Evolutionary conservation across 1,140 invertebrate genomes (phyloP), one percentile per base, ranked within the genome.

Genomic region (Heliconius melpomene): DNA sequence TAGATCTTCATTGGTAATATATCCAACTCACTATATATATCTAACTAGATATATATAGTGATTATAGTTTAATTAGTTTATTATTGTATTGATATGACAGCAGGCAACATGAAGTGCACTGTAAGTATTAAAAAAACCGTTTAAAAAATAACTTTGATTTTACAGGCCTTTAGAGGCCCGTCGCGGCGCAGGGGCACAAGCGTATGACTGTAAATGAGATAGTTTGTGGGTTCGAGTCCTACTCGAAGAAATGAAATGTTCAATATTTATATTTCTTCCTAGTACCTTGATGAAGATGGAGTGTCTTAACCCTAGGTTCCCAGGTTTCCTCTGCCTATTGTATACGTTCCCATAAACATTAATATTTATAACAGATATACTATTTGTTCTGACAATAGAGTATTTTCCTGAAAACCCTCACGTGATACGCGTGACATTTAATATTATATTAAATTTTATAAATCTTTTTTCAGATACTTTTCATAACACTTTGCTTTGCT

Each of bases 61-160:
- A 66, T 66, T 29, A 66, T 29, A 26, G 5, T 66, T 18, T 26
- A 66, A 66, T 66, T 29, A 7, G 11, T 66, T 66, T 66, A 66
- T 66, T 66, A 66, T 66, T 26, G 60, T 13, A 26, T 23, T 13
- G 54, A 57, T 23, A 26, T 66, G 26, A 29, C 60, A 66, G 23
- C 60, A 16, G 26, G 13, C 60, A 66, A 66, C 60, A 66, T 66
- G 60, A 66, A 29, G 60, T 66, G 23, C 60, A 16, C 13, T 66
- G 60, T 66, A 29, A 66, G 60, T 66, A 66, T 66, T 66, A 52
- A 20, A 20, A 52, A n/a, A n/a, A n/a, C n/a, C n/a, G n/a, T n/a
- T n/a, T n/a, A n/a, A n/a, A n/a, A 18, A 52, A 52, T 18, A 52
- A 50, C 1, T 52, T 52, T 52, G 1, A 20, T 52, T 20, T 20